Evolutionary conservation across 2,888 invertebrate genomes (phyloP).

Genomic region (Tetheella fluctuosa): DNA sequence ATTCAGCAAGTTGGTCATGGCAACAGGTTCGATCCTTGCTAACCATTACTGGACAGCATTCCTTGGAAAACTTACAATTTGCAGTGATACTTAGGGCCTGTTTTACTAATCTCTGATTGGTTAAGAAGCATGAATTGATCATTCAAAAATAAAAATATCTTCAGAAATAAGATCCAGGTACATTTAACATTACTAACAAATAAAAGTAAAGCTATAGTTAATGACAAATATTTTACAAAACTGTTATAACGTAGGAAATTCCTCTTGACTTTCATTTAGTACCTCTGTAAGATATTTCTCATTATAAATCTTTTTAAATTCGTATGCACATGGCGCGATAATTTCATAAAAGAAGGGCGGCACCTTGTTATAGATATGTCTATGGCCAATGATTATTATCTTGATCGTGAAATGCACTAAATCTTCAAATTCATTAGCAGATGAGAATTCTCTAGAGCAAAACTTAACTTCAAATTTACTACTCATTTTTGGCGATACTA

Average conservation of each 20-base stretch:
- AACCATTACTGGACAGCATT: constrained; percentile 49
- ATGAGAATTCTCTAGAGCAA: constrained; percentile 47
- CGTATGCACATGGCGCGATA: constrained; percentile 57
- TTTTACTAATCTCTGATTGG: constrained; percentile 13
- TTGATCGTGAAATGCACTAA: constrained; percentile 67
- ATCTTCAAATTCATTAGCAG: constrained; percentile 38
- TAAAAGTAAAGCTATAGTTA: too few species aligned
- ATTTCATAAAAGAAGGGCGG: constrained; percentile 70
- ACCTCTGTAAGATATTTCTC: constrained; percentile 44
- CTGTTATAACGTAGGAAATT: not conserved
- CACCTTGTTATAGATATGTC: constrained; percentile 52
- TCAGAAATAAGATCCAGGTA: not conserved
- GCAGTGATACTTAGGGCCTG: not conserved
- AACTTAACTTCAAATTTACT: constrained; percentile 49
- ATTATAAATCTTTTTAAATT: constrained; percentile 54
- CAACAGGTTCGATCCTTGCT: constrained; percentile 71
- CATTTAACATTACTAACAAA: too few species aligned
- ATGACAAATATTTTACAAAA: too few species aligned
- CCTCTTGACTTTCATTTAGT: constrained; percentile 16
- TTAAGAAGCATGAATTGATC: not conserved
- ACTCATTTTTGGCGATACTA: constrained; percentile 44
- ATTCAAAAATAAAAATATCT: not conserved
- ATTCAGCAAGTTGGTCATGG: constrained; percentile 59
- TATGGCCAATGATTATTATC: constrained; percentile 54
- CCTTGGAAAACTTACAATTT: constrained; percentile 41